A percentile compares a stretch with the other conserved stretches of the same genome.
Conservation (phyloP, 1,140 invertebrate genomes). For the Penaeus indicus region DNA sequence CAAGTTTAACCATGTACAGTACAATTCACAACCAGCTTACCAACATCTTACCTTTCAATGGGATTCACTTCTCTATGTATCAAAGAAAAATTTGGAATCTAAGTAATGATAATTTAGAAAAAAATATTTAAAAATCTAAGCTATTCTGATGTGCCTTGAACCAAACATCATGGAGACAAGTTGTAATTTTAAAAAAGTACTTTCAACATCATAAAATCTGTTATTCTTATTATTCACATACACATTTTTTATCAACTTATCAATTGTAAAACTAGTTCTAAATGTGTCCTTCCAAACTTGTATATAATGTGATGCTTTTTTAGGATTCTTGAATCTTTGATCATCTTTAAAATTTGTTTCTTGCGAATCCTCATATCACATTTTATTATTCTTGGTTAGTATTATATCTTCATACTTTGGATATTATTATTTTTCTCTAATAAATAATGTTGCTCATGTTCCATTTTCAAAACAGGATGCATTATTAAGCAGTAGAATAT, state of each 20-base stretch:
- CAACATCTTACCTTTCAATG: conserved; percentile 52
- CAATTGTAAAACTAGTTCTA: no score
- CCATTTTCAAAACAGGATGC: not conserved
- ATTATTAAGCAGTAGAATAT: not conserved
- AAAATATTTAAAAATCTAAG: conserved; percentile 10
- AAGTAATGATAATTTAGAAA: conserved; percentile 17
- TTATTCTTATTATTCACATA: no score
- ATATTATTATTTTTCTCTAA: not conserved
- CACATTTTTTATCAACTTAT: no score
- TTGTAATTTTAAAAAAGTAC: not conserved
- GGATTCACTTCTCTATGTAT: conserved; percentile 54
- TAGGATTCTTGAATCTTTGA: no score
- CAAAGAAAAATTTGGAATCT: conserved; percentile 39
- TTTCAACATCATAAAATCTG: no score
- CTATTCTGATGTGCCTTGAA: not conserved
- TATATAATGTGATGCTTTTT: no score
- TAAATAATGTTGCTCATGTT: not conserved
- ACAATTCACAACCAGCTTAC: conserved; percentile 31
- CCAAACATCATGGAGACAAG: not conserved
- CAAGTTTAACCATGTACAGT: conserved; percentile 25
- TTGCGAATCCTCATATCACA: no score
- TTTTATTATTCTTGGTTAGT: no score
- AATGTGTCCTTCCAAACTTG: no score
- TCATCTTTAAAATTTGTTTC: no score
- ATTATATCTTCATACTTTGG: not conserved